A percentile compares a stretch with the other conserved stretches of the same genome.
Evolutionary conservation across 2,888 invertebrate genomes (phyloP).

Genomic region (Isoperla grammatica): DNA sequence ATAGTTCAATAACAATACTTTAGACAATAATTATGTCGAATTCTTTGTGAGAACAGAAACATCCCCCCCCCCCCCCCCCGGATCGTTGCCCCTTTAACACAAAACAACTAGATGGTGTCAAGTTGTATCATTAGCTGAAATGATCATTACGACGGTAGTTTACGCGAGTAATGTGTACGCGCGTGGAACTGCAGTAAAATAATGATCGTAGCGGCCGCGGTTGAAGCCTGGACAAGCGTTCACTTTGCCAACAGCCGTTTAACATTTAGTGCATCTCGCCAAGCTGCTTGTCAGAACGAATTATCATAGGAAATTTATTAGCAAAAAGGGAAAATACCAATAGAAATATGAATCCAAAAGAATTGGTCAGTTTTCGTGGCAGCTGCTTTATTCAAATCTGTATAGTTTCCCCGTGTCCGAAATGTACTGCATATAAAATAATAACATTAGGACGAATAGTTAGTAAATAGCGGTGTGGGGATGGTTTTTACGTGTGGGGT

Average conservation of each 20-base stretch:
- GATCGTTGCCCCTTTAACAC: too few species aligned
- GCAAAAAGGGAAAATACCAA: slow-evolving; percentile 3
- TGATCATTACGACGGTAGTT: too few species aligned
- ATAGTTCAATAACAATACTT: too few species aligned
- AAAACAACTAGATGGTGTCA: too few species aligned
- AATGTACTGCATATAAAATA: slow-evolving; percentile 18
- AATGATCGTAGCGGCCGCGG: too few species aligned
- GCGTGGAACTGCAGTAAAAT: too few species aligned
- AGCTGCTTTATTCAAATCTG: slow-evolving; percentile 10
- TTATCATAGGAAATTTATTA: slow-evolving; percentile 16
- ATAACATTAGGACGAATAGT: slow-evolving; percentile 12
- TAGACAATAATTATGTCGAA: too few species aligned
- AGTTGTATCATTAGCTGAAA: too few species aligned
- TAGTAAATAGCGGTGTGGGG: slow-evolving; percentile 14
- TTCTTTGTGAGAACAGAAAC: too few species aligned
- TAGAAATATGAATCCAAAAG: slow-evolving; percentile 16
- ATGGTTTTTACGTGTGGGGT: slow-evolving; percentile 18
- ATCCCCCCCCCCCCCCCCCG: too few species aligned
- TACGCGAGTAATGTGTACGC: too few species aligned
- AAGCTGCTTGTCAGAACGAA: slow-evolving; percentile 3
- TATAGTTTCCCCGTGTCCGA: slow-evolving; percentile 6
- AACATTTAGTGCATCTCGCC: not conserved
- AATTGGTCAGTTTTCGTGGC: slow-evolving; percentile 17
- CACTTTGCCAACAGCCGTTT: not conserved
- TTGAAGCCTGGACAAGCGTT: too few species aligned